Conservation (phyloP, 2,113 vertebrate genomes). For the Naja naja region DNA sequence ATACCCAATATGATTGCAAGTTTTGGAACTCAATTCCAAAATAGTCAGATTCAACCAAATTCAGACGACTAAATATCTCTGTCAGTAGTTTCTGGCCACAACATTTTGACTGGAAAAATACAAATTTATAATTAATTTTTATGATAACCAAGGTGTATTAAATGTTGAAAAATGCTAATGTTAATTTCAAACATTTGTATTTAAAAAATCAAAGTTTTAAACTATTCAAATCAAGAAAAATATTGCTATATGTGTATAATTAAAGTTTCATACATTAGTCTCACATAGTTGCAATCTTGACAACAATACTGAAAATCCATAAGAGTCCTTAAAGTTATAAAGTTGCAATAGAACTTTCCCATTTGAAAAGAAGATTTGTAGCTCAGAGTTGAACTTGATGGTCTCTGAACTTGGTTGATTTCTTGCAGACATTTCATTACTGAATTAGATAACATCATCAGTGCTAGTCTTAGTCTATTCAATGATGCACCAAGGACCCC, state of each 20-base stretch:
- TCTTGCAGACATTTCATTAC: background rate
- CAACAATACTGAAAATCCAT: constrained; percentile 19
- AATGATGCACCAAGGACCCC: background rate
- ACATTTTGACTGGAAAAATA: constrained; percentile 75
- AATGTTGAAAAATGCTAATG: background rate
- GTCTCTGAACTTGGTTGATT: background rate
- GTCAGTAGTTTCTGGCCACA: constrained; percentile 78
- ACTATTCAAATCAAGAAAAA: background rate
- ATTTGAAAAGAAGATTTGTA: background rate
- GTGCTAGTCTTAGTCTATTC: background rate
- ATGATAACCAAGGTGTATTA: background rate
- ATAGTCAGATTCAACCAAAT: constrained; percentile 93
- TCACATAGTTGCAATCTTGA: background rate
- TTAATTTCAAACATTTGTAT: background rate
- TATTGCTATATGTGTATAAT: background rate
- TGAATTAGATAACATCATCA: background rate
- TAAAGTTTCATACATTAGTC: too few species aligned
- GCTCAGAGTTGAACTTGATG: background rate
- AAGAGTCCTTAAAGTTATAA: constrained; percentile 42
- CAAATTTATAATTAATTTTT: background rate
- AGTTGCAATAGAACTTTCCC: constrained; percentile 9
- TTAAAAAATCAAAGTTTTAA: background rate
- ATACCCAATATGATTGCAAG: constrained; percentile 86
- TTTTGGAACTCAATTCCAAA: constrained; percentile 95
- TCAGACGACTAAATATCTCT: constrained; percentile 84